Evolutionary conservation across 2,113 vertebrate genomes (phyloP).

Genomic region (Phalacrocorax brasilianus): DNA sequence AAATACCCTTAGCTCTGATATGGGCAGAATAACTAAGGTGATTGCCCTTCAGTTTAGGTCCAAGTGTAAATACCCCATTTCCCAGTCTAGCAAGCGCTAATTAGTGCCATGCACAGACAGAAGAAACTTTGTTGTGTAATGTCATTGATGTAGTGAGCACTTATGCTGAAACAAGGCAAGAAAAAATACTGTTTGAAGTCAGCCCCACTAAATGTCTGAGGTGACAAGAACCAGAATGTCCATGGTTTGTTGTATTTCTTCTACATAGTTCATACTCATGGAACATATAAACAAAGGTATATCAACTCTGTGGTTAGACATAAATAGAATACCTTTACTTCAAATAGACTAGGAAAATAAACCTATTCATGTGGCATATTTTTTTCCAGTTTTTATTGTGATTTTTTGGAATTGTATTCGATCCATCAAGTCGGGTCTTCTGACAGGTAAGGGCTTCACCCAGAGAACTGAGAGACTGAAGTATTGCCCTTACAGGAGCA

Average conservation of each 20-base stretch:
- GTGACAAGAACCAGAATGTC: constrained; percentile 28
- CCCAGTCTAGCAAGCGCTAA: background rate
- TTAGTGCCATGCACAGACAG: background rate
- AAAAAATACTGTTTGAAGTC: background rate
- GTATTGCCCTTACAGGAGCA: background rate
- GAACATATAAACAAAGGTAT: constrained; percentile 17
- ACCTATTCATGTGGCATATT: background rate
- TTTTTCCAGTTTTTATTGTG: background rate
- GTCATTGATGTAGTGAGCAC: background rate
- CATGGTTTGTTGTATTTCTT: background rate
- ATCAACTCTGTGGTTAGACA: background rate
- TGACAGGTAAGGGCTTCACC: background rate
- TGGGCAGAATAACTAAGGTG: background rate
- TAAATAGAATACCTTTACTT: constrained; percentile 7
- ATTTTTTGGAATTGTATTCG: background rate
- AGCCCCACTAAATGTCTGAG: constrained; percentile 19
- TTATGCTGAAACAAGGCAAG: background rate
- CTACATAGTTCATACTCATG: background rate
- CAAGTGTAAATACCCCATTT: background rate
- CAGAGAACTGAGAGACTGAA: background rate
- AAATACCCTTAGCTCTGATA: background rate
- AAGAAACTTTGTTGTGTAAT: background rate
- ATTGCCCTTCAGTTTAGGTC: background rate
- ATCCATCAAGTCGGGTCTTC: background rate
- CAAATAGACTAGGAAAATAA: background rate